phyloP scores from a whole-genome alignment of 2,113 vertebrate genomes.

The Poicephalus meyeri region DNA sequence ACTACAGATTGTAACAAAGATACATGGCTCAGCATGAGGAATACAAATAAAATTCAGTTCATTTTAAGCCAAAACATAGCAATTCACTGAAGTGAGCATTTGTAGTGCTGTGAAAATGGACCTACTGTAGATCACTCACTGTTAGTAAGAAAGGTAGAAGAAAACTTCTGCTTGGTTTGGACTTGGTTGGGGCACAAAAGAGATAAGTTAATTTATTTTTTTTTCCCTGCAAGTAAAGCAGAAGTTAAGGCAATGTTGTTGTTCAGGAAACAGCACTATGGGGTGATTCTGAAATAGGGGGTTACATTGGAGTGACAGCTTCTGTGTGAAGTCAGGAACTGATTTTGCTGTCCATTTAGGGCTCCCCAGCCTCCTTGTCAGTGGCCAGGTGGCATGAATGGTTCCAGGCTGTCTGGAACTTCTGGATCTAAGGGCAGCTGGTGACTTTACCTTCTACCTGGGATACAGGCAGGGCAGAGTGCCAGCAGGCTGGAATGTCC shows the following conservation, averaged over 20 bases:
- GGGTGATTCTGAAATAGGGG: not conserved
- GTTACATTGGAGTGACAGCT: not conserved
- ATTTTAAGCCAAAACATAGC: not conserved
- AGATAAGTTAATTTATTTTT: not conserved
- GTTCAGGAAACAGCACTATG: not conserved
- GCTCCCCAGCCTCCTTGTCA: fast-evolving
- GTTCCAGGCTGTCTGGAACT: not conserved
- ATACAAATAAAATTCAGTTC: not conserved
- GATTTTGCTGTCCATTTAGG: not conserved
- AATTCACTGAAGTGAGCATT: not conserved
- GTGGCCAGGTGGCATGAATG: fast-evolving
- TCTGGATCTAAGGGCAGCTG: not conserved
- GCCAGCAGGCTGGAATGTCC: not conserved
- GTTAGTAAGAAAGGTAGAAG: not conserved
- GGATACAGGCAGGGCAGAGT: not conserved
- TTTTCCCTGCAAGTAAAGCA: not conserved
- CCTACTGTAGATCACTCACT: not conserved
- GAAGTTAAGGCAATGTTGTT: fast-evolving
- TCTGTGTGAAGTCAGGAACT: fast-evolving
- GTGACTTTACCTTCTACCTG: not conserved
- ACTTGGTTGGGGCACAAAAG: not conserved
- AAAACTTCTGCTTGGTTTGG: not conserved
- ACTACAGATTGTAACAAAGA: not conserved
- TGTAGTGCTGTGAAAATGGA: not conserved
- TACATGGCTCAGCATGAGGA: not conserved